Percentiles rank a stretch among this genome's conserved stretches.
Conservation (phyloP, 1,140 invertebrate genomes). For the Marisa cornuarietis region DNA sequence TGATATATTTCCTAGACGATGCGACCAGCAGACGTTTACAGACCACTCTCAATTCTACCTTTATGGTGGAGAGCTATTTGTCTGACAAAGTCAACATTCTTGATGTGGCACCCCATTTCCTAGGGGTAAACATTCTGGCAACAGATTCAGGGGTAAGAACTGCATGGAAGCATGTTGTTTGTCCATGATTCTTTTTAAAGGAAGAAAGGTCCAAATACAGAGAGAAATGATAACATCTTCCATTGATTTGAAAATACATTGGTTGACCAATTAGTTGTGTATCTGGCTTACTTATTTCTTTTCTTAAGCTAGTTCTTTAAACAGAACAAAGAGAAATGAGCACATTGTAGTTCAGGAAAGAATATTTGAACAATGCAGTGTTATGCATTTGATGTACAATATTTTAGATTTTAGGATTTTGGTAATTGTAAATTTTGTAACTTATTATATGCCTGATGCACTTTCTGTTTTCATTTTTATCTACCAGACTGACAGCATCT, state of each 20-base stretch:
- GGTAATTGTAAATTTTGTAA: no score
- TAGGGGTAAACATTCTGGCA: conserved; percentile 15
- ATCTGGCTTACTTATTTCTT: no score
- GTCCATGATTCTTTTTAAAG: no score
- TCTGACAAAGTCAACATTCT: conserved; percentile 9
- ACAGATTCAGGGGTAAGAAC: conserved; percentile 3
- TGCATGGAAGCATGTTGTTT: not conserved
- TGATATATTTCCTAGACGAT: not conserved
- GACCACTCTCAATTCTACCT: not conserved
- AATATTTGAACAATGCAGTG: no score
- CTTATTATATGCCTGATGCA: not conserved
- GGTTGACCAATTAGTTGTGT: no score
- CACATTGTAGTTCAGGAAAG: no score
- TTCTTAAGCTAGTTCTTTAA: no score
- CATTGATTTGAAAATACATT: not conserved
- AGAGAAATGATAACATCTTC: not conserved
- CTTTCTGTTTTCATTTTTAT: not conserved
- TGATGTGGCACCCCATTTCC: conserved; percentile 9
- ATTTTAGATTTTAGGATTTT: not conserved
- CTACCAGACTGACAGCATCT: conserved; percentile 9
- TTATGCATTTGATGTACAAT: not conserved
- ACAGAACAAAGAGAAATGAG: no score
- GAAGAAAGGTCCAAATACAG: no score
- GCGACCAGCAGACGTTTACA: not conserved
- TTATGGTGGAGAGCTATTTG: not conserved